Percentiles rank a stretch among this genome's conserved stretches.
Conservation (phyloP, 2,888 invertebrate genomes). For the Synanthedon andrenaeformis region DNA sequence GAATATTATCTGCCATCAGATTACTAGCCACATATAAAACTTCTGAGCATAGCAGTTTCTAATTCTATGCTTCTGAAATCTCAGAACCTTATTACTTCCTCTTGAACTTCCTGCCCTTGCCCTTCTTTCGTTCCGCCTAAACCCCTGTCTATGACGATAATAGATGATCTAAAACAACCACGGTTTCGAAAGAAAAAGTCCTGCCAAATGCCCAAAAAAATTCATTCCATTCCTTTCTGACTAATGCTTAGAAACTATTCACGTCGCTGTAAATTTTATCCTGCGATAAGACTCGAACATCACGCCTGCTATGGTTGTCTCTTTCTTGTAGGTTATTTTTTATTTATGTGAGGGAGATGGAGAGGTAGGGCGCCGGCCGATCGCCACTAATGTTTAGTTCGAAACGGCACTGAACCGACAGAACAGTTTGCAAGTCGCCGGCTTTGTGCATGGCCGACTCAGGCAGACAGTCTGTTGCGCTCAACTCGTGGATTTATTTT, state of each 20-base stretch:
- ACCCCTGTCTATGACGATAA: slow-evolving; percentile 41
- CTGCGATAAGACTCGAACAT: slow-evolving; percentile 56
- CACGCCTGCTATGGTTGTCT: slow-evolving; percentile 36
- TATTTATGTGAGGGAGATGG: slow-evolving; percentile 50
- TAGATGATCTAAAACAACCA: slow-evolving; percentile 37
- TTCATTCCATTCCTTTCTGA: slow-evolving; percentile 55
- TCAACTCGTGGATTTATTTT: slow-evolving; percentile 53
- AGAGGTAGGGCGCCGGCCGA: slow-evolving; percentile 57
- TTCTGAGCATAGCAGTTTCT: slow-evolving; percentile 16
- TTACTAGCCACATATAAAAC: slow-evolving; percentile 22
- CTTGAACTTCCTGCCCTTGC: slow-evolving; percentile 11
- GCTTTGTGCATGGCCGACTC: slow-evolving; percentile 57
- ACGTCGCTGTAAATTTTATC: slow-evolving; percentile 59
- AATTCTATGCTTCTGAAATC: slow-evolving; percentile 16
- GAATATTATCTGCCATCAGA: slow-evolving; percentile 1
- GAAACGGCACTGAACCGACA: slow-evolving; percentile 42
- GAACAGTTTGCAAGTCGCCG: slow-evolving; percentile 69
- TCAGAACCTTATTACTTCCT: slow-evolving; percentile 28
- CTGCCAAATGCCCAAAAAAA: slow-evolving; percentile 59
- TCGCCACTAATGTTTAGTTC: slow-evolving; percentile 58
- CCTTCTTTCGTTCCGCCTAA: slow-evolving; percentile 20
- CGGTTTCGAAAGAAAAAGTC: slow-evolving; percentile 49
- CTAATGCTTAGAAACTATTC: slow-evolving; percentile 59
- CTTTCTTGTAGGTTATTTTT: slow-evolving; percentile 32
- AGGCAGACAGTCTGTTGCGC: slow-evolving; percentile 54